phyloP scores from a whole-genome alignment of 1,140 invertebrate species.

The Conus ventricosus region DNA sequence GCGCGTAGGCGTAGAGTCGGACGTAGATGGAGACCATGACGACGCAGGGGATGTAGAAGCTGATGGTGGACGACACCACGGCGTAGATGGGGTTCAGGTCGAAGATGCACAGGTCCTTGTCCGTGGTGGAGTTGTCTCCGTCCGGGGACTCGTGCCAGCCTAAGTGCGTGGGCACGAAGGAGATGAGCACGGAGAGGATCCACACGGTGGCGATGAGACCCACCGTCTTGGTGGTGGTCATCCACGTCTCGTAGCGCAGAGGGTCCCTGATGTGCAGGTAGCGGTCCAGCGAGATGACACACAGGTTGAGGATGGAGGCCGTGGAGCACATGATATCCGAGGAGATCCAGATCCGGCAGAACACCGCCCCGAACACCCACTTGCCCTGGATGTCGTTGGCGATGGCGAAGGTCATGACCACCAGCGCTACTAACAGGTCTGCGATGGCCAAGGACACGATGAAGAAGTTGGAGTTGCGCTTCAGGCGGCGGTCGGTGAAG shows the following conservation, averaged over 20 bases:
- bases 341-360: constrained; percentile 99
- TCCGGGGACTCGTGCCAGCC: constrained; percentile 82
- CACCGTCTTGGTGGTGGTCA: constrained; percentile 85
- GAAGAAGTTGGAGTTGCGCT: constrained; percentile 93
- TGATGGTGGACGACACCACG: constrained; percentile 96
- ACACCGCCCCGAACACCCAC: constrained; percentile 96
- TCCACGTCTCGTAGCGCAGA: constrained; percentile 95
- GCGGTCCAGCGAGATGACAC: constrained; percentile 97
- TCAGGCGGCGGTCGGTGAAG: constrained; percentile 92
- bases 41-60: constrained; percentile 96
- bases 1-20: constrained; percentile 96
- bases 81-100: constrained; percentile 90
- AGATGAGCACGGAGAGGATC: constrained; percentile 94
- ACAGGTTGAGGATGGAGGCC: constrained; percentile 97
- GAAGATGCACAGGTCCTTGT: constrained; percentile 59
- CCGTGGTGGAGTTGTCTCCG: constrained; percentile 1
- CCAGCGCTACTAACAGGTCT: constrained; percentile 89
- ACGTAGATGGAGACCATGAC: constrained; percentile 91
- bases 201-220: constrained; percentile 97
- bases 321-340: constrained; percentile 99
- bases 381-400: constrained; percentile 79
- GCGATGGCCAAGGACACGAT: constrained; percentile 95
- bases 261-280: constrained; percentile 99
- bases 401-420: constrained; percentile 85
- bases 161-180: constrained; percentile 96